Percentiles rank a stretch among this genome's conserved stretches.
These are phyloP conservation scores for Saturnia pavonia DNA, from an alignment of 2,888 invertebrate species.

Conservation along the genomic window DNA sequence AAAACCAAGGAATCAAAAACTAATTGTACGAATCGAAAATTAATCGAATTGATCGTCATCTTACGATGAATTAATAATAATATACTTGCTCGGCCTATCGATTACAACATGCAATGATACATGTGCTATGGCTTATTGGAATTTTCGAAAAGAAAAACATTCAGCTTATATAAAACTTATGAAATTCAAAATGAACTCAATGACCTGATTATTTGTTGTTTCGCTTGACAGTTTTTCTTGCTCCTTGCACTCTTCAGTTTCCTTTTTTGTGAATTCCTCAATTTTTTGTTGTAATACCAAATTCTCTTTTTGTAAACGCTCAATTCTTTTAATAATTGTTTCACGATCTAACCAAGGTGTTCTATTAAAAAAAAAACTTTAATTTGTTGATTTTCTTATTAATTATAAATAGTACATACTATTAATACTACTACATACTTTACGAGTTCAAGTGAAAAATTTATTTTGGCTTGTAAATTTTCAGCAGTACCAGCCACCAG, in stretches of 20 bases:
- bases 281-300: constrained; percentile 56
- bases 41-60: too few species aligned
- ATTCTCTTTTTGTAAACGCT: constrained; percentile 63
- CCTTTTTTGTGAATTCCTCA: constrained; percentile 51
- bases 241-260: constrained; percentile 37
- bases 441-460: constrained; percentile 54
- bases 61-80: background rate
- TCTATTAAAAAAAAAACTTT: constrained; percentile 37
- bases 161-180: background rate
- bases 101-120: background rate
- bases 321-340: constrained; percentile 55
- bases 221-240: constrained; percentile 24
- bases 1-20: too few species aligned
- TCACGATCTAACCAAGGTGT: constrained; percentile 72
- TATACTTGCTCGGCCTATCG: background rate
- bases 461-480: constrained; percentile 63
- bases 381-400: background rate
- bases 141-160: background rate
- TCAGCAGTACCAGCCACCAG: constrained; percentile 58
- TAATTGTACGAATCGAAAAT: too few species aligned
- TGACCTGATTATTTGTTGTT: constrained; percentile 44
- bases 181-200: background rate
- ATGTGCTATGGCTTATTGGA: background rate
- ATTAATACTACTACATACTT: constrained; percentile 49
- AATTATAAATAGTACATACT: background rate